Evolutionary conservation across 2,888 invertebrate genomes (phyloP).

Genomic region (Drosophila differens): DNA sequence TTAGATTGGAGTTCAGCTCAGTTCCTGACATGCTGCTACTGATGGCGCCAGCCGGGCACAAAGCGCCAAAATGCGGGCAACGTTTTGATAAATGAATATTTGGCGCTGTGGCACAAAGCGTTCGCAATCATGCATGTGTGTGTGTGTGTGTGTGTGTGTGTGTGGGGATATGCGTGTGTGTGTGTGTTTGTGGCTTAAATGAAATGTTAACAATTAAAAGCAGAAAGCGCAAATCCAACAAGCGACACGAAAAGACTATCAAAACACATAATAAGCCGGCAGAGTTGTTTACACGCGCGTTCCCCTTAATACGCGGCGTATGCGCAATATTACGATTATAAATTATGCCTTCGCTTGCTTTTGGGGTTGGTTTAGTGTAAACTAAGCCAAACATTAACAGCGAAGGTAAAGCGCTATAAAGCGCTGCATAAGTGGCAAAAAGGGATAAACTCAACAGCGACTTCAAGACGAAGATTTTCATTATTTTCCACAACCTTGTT

Average conservation of each 20-base stretch:
- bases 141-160: conserved; percentile 9
- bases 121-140: background rate
- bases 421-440: conserved; percentile 53
- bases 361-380: conserved; percentile 55
- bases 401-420: conserved; percentile 32
- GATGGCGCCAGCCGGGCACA: conserved; percentile 71
- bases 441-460: conserved; percentile 43
- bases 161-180: conserved; percentile 9
- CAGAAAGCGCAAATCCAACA: conserved; percentile 66
- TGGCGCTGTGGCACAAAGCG: conserved; percentile 47
- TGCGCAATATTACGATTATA: conserved; percentile 66
- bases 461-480: conserved; percentile 53
- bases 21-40: conserved; percentile 67
- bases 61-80: conserved; percentile 75
- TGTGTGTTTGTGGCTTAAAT: conserved; percentile 63
- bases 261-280: conserved; percentile 57
- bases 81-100: conserved; percentile 78
- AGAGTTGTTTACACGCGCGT: conserved; percentile 47
- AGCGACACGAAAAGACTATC: conserved; percentile 74
- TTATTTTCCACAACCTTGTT: conserved; percentile 50
- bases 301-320: conserved; percentile 55
- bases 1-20: conserved; percentile 74
- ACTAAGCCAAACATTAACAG: conserved; percentile 68
- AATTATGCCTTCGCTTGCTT: conserved; percentile 42
- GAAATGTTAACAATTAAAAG: conserved; percentile 80